phyloP scores from a whole-genome alignment of 2,797 vertebrate genomes.

The Eospalax fontanierii region DNA sequence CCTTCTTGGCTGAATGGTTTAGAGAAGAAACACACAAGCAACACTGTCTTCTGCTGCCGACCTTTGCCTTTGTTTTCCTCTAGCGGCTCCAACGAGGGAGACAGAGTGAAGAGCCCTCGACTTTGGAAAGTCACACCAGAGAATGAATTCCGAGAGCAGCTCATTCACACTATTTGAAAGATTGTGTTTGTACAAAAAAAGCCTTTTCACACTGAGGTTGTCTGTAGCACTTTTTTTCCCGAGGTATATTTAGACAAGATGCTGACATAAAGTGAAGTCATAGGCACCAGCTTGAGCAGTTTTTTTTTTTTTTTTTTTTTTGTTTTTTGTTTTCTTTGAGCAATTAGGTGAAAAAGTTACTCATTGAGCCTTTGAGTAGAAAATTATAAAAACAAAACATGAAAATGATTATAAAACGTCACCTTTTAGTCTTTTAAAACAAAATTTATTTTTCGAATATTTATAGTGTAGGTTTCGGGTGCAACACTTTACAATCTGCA shows the following conservation, averaged over 20 bases:
- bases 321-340: background rate
- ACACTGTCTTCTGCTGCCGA: background rate
- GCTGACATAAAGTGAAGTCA: constrained; percentile 62
- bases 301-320: background rate
- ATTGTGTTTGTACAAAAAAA: background rate
- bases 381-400: constrained; percentile 66
- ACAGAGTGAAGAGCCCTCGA: constrained; percentile 46
- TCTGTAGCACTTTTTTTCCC: constrained; percentile 42
- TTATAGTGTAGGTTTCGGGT: constrained; percentile 50
- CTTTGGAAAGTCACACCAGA: constrained; percentile 54
- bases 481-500: constrained; percentile 43
- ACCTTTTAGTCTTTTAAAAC: constrained; percentile 51
- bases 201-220: constrained; percentile 37
- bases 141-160: constrained; percentile 32
- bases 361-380: constrained; percentile 30
- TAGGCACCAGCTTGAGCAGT: constrained; percentile 24
- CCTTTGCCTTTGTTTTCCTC: background rate
- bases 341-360: constrained; percentile 38
- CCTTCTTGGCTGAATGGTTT: background rate
- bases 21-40: background rate
- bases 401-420: constrained; percentile 51
- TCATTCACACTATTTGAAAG: constrained; percentile 57
- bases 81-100: background rate
- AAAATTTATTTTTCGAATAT: constrained; percentile 63
- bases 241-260: constrained; percentile 67